Evolutionary conservation across 2,888 invertebrate species (phyloP).

Genomic region (Lydus trimaculatus): DNA sequence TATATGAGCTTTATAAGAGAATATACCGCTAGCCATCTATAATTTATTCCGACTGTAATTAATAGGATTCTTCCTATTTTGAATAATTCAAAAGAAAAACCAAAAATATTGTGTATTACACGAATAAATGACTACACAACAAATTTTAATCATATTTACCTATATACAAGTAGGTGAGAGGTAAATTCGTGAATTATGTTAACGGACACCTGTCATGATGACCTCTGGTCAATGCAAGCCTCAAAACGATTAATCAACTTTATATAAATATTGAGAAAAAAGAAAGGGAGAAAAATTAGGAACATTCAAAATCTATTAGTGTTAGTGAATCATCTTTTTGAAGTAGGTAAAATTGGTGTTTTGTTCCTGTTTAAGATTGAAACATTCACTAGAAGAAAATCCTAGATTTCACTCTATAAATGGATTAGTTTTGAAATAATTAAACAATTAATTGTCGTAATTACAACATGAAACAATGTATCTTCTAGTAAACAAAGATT

Average conservation of each 20-base stretch:
- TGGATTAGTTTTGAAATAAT: background rate
- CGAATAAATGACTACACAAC: background rate
- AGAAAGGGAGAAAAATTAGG: background rate
- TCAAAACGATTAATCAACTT: background rate
- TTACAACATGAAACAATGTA: background rate
- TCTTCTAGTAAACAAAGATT: background rate
- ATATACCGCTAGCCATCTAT: background rate
- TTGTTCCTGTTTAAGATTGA: background rate
- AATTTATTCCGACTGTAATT: slow-evolving; percentile 2
- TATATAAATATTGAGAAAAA: background rate
- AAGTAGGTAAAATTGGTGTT: background rate
- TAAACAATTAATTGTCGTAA: background rate
- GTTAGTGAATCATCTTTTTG: background rate
- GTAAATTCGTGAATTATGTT: background rate
- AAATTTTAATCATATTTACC: background rate
- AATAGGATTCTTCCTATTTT: background rate
- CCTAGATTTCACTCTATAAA: background rate
- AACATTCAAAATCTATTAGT: background rate
- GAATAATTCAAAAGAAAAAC: background rate
- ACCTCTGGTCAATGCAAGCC: background rate
- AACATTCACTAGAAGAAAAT: background rate
- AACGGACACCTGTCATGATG: slow-evolving; percentile 4
- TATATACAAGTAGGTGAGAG: background rate
- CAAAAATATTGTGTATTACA: background rate
- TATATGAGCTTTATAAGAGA: background rate